A percentile compares a stretch with the other conserved stretches of the same genome.
phyloP scores from a whole-genome alignment of 2,113 vertebrate genomes.

The Taxidea taxus region DNA sequence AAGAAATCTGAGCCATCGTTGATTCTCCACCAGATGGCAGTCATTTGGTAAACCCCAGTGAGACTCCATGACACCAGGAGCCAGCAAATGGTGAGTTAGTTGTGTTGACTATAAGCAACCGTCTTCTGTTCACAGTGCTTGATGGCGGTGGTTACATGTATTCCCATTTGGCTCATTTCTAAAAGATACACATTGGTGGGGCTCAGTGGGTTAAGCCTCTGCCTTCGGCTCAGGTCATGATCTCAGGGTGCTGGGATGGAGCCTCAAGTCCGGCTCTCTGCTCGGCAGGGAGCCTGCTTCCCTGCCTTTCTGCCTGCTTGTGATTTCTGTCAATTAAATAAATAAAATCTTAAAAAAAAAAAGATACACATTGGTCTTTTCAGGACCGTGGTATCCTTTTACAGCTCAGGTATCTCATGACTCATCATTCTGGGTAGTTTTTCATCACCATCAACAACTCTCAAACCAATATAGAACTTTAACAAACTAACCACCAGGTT shows the following conservation, averaged over 20 bases:
- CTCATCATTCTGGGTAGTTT: neutral
- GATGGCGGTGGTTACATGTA: neutral
- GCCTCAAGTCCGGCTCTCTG: too few species aligned
- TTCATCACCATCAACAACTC: neutral
- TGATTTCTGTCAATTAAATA: too few species aligned
- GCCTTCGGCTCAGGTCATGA: too few species aligned
- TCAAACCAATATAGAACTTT: neutral
- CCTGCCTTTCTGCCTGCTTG: too few species aligned
- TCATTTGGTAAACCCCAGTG: neutral
- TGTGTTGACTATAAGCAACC: neutral
- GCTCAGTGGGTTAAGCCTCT: too few species aligned
- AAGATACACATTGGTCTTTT: neutral
- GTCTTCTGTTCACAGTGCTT: neutral
- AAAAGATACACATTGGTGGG: neutral
- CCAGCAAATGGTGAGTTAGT: neutral
- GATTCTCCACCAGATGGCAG: slow-evolving; percentile 19
- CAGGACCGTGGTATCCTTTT: neutral
- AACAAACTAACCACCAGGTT: neutral
- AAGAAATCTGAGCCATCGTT: neutral
- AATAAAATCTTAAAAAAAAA: neutral
- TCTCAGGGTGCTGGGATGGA: too few species aligned
- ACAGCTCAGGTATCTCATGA: neutral
- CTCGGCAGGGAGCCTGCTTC: too few species aligned
- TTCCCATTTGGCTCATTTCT: neutral
- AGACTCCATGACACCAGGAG: rapidly evolving